Base-by-base conservation (phyloP, 2,888 invertebrate genomes). In the Synanthedon vespiformis region DNA sequence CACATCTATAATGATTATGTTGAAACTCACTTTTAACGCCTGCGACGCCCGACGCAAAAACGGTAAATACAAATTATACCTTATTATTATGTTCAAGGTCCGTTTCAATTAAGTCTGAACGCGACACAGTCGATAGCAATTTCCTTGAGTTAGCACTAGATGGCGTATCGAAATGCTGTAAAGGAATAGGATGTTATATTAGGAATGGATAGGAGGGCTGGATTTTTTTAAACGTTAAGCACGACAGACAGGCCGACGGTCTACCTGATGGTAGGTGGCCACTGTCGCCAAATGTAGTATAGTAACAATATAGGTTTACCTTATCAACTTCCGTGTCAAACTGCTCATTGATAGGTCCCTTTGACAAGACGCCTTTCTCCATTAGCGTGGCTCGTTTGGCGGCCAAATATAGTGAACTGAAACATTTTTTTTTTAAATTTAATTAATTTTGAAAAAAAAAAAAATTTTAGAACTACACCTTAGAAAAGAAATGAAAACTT, bases 321-420 rank as follows among this genome's bases (percentile, higher is more conserved):
- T 94, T 94, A 79, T 95, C 95, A n/a, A 95, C 94, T 88, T 95
- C 95, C 13, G 93, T 94, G 64, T 95, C 95, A 61, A 95, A 93
- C 56, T 93, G 92, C 58, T 94, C 94, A 56, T 90, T 90, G 14
- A 93, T 92, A 0, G 80, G 89, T 27, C 92, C 92, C 54, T 86
- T 86, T 0, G 78, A 80, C 0, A 85, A 53, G 0, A 80, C 84
- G 1, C 94, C 92, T 56, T 92, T 91, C 71, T 95, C 94, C 89
- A 95, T 90, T 0, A 95, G 81, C 0, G 95, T 95, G 0, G 97
- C 97, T n/a, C 96, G 91, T 65, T 95, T 95, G 0, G 98, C 98
- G 0, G 97, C 96, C 57, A 96, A 81, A 79, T 98, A 98, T 51
- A 96, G 87, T 13, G 94, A 93, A 52, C 88, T 88, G 72, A 0